Base-by-base conservation (phyloP, 2,888 invertebrate genomes). In the Melieria picta region DNA sequence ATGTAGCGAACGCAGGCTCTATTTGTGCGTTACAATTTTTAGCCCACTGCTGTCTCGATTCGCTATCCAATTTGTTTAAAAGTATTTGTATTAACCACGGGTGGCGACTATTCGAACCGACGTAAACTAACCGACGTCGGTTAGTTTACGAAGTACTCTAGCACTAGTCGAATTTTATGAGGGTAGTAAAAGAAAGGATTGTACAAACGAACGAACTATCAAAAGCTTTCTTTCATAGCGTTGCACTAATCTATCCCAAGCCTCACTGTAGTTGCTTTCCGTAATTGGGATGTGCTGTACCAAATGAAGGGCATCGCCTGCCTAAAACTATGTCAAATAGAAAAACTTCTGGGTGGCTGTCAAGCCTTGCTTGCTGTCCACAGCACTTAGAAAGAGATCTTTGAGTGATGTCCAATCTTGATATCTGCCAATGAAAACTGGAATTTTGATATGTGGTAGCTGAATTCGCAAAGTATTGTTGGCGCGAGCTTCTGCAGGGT, bases 1-100 rank as follows among this genome's bases (percentile, higher is more conserved):
- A 72, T 10, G 65, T 45, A 0, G 68, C 48, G 13, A 75, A 65
- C 3, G 68, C 46, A 11, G 55, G 65, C 43, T 63, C 66, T 9
- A 60, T 63, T 10, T 70, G 50, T 4, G 65, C 48, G 5, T 69
- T 48, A 45, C 65, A 60, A 30, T 1, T 3, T 10, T 16, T 56
- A 10, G 46, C 60, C 42, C 60, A 60, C 57, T 10, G 2, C 3
- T 57, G 11, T n/a, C 7, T 63, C 65, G n/a, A 55, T n/a, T 65
- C 72, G n/a, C 56, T 13, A 47, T 72, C 72, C 7, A 71, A 5
- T 63, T 71, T 70, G 16, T 63, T 52, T 55, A 70, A 42, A 46
- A 75, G 55, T 11, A 60, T 16, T 10, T 69, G 66, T 10, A 71
- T 69, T 55, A 73, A 48, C 75, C 73, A 72, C 9, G 71, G 67